phyloP scores from a whole-genome alignment of 2,797 vertebrate genomes.

The Centropyge bicolor region DNA sequence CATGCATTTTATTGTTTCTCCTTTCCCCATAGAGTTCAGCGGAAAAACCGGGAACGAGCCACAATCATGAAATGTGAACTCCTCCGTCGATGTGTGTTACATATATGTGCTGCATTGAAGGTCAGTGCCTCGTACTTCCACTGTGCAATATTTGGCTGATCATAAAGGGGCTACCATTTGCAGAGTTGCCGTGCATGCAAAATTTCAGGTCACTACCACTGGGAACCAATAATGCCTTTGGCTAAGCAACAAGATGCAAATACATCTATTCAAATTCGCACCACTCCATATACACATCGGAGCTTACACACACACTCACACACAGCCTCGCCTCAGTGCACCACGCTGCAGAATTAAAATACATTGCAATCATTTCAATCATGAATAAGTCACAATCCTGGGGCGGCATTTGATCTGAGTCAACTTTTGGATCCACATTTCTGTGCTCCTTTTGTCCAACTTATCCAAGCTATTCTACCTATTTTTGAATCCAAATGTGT shows the following conservation, averaged over 20 bases:
- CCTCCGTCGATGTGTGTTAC: constrained; percentile 59
- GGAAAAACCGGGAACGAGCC: constrained; percentile 42
- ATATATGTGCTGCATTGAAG: constrained; percentile 67
- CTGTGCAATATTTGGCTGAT: constrained; percentile 63
- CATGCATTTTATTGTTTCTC: constrained; percentile 29
- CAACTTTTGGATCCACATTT: constrained; percentile 39
- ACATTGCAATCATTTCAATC: constrained; percentile 44
- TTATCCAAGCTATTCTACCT: constrained; percentile 9
- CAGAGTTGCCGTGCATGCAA: constrained; percentile 83
- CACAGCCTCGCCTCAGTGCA: constrained; percentile 51
- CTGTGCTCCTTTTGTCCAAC: constrained; percentile 8
- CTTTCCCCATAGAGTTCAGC: constrained; percentile 55
- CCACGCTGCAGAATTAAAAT: constrained; percentile 47
- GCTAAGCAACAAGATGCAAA: constrained; percentile 88
- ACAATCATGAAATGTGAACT: constrained; percentile 70
- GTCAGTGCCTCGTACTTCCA: constrained; percentile 65
- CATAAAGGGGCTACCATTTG: constrained; percentile 69
- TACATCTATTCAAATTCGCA: constrained; percentile 83
- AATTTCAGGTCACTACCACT: constrained; percentile 82
- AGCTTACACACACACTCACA: constrained; percentile 63
- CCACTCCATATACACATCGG: constrained; percentile 61
- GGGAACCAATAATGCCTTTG: constrained; percentile 82
- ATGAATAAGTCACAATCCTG: constrained; percentile 52
- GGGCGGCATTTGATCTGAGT: constrained; percentile 37
- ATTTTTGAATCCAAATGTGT: constrained; percentile 30